A percentile compares a stretch with the other conserved stretches of the same genome.
phyloP scores from a whole-genome alignment of 2,113 vertebrate genomes.

The Murina feae region DNA sequence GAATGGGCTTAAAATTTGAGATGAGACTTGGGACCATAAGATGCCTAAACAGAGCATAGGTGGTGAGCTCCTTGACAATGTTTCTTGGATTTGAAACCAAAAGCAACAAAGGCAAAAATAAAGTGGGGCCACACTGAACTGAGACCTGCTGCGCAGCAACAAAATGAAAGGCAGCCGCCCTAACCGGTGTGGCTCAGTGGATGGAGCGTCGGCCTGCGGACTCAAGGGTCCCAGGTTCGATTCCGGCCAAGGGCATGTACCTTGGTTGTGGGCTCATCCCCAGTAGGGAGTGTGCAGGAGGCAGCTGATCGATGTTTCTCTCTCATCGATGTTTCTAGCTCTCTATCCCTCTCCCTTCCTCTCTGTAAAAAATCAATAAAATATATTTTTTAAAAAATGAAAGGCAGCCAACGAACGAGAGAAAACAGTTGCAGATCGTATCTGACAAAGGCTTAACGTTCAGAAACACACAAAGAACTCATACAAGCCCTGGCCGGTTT shows the following conservation, averaged over 20 bases:
- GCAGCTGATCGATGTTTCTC: too few relatives aligned
- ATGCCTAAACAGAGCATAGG: not conserved
- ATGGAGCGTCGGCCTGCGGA: too few relatives aligned
- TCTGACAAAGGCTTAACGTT: accelerated
- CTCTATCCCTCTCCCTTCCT: too few relatives aligned
- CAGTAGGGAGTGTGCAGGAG: too few relatives aligned
- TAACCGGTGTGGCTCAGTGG: too few relatives aligned
- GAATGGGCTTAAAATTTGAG: not conserved
- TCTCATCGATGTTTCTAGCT: too few relatives aligned
- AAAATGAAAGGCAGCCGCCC: accelerated
- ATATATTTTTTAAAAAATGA: too few relatives aligned
- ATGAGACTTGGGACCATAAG: not conserved
- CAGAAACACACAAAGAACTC: not conserved
- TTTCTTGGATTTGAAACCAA: not conserved
- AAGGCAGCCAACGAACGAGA: accelerated
- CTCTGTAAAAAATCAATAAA: too few relatives aligned
- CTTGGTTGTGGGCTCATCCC: too few relatives aligned
- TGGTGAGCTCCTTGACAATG: not conserved
- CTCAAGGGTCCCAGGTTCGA: too few relatives aligned
- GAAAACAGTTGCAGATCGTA: accelerated
- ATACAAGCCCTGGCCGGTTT: too few relatives aligned
- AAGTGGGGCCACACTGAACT: not conserved
- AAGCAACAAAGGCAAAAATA: not conserved
- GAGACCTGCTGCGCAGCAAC: accelerated
- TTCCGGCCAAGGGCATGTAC: too few relatives aligned